Conservation (phyloP, 2,113 vertebrate genomes). For the Sander vitreus region DNA sequence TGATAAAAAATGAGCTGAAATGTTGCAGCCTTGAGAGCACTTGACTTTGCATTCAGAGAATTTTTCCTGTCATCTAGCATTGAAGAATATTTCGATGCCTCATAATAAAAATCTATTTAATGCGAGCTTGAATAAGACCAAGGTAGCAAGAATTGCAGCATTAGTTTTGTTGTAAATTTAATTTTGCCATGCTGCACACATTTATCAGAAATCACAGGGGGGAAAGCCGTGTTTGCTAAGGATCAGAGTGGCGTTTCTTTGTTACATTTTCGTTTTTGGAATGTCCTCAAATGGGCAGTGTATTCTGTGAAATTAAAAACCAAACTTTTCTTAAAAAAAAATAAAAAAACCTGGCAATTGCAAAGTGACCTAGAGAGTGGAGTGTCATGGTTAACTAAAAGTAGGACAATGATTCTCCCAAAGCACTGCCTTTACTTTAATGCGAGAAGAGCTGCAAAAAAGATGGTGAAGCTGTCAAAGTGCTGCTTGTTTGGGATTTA, state of each 20-base stretch:
- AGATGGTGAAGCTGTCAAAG: conserved; percentile 54
- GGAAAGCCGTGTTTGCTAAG: conserved; percentile 9
- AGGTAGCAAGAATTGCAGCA: neutral
- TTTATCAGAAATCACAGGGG: neutral
- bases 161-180: conserved; percentile 27
- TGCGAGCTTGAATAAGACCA: conserved; percentile 14
- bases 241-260: conserved; percentile 28
- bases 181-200: neutral
- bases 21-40: conserved; percentile 35
- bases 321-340: conserved; percentile 35
- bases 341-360: conserved; percentile 18
- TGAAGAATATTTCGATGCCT: conserved; percentile 12
- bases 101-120: conserved; percentile 12
- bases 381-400: conserved; percentile 71
- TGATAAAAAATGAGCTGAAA: conserved; percentile 15
- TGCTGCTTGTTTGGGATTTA: conserved; percentile 60
- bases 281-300: conserved; percentile 32
- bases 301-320: conserved; percentile 51
- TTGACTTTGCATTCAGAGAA: conserved; percentile 29
- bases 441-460: conserved; percentile 48
- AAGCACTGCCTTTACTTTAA: conserved; percentile 63
- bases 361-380: conserved; percentile 62
- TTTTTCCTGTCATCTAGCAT: conserved; percentile 1
- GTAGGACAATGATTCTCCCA: conserved; percentile 62
- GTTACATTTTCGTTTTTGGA: conserved; percentile 23